These are phyloP conservation scores for Crax fasciolata DNA, from an alignment of 2,797 vertebrate species.

Conservation along the genomic window DNA sequence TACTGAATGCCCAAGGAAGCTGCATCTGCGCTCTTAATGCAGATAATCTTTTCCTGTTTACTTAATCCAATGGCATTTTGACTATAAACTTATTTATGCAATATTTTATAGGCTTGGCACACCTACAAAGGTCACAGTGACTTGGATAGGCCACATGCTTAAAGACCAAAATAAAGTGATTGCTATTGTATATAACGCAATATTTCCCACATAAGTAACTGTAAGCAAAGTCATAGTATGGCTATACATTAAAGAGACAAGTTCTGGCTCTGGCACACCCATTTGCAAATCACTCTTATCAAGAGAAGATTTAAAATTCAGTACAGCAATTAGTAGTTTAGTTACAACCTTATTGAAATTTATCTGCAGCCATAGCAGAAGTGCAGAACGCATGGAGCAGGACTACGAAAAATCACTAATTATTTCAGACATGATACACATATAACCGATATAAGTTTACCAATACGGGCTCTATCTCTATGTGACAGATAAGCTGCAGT, in stretches of 20 bases:
- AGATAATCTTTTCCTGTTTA: slow-evolving; percentile 27
- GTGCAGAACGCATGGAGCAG: neutral
- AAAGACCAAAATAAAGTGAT: neutral
- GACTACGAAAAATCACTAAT: neutral
- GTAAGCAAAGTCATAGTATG: neutral
- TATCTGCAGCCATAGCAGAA: neutral
- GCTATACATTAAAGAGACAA: neutral
- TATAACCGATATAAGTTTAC: neutral
- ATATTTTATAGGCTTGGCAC: neutral
- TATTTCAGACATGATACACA: neutral
- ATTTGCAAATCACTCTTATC: neutral
- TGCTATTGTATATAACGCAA: neutral
- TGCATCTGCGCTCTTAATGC: neutral
- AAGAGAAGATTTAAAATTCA: neutral
- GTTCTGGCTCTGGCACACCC: neutral
- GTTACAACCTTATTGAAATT: neutral
- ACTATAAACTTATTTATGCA: neutral
- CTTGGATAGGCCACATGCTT: neutral
- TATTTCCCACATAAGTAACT: neutral
- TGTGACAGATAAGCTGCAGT: neutral
- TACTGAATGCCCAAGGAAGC: slow-evolving; percentile 23
- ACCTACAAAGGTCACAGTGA: neutral
- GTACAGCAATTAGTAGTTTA: neutral
- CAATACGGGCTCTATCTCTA: neutral
- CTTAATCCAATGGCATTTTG: neutral